Evolutionary conservation across 1,140 invertebrate genomes (phyloP), one percentile per base, ranked within the genome.

Genomic region (Pogonus chalceus): DNA sequence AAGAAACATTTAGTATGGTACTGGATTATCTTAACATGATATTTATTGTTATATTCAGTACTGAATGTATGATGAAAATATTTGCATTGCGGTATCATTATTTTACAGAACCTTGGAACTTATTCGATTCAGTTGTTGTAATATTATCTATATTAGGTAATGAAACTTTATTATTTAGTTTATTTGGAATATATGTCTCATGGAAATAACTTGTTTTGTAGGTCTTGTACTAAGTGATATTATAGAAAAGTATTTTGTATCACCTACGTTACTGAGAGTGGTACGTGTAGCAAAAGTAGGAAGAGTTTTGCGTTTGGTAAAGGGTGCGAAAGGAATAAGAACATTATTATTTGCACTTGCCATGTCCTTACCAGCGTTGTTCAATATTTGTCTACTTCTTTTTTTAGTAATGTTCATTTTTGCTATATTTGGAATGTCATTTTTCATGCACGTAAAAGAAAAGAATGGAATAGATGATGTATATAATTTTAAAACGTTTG

Each of bases 371-470:
- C 95, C 94, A 60, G 96, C 95, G 57, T 82, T 98, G 49, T 96
- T 98, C 80, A 98, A 98, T 79, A 98, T 98, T 74, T 97, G 94
- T 70, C 82, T 98, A 64, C 80, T 98, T 62, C 84, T 98, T 60
- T 97, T 97, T 74, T 80, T 98, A 61, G 92, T 98, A 61, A 97
- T 98, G 91, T 98, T 98, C 76, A 98, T 98, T 72, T 98, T 97
- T 72, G 93, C 94, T 62, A 97, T 96, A 66, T 97, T 98, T 72
- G 95, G 96, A 56, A 98, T 98, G 95, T 96, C 92, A 46, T 98
- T 98, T 79, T 98, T 98, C 76, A 96, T 95, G 92, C 87, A 95
- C 73, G 93, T 97, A 52, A 94, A 93, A 71, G 81, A 90, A 66
- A 88, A 89, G 66, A 90, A 87, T 62, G 94, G 93, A 46, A 78